Base-by-base conservation (phyloP, 1,140 invertebrate genomes). In the Eupristina koningsbergeri region DNA sequence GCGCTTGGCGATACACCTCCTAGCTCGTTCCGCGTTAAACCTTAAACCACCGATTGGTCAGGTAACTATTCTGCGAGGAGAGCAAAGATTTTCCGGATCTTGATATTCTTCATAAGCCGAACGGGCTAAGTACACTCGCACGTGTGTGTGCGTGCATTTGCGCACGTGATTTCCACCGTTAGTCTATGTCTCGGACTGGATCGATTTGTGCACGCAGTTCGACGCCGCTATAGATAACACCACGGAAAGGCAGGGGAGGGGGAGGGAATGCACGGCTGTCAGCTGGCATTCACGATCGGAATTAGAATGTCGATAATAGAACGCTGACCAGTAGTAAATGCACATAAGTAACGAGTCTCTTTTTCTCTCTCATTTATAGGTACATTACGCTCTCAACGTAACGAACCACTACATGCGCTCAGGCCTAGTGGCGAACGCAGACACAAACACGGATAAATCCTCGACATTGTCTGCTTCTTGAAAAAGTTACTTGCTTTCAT, bases 221-320 rank as follows among this genome's bases (percentile, higher is more conserved):
- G 36, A 67, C 67, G 5, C 36, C 9, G 67, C 67, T 71, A 71
- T 41, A 71, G 67, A 71, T 71, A 71, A 41, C 67, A 36, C 31
- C 64, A 19, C 36, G 34, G 36, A 67, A 36, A 36, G 26, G 26
- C 36, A 19, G 29, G n/a, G 41, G 64, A 13, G 78, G 67, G 22
- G 29, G n/a, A 29, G 64, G 26, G 78, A 83, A 84, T 84, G 73
- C 36, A 64, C 17, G 79, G 61, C 81, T 74, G 26, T 76, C 80
- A 74, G 80, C 63, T 83, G 86, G 71, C 80, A n/a, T n/a, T n/a
- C n/a, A 84, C 86, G 81, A 85, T 88, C 61, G 87, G 87, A 87
- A 87, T 88, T 87, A 87, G 85, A 88, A 87, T 86, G 85, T 84
- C 86, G 86, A 88, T 84, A 86, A 85, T 85, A 76, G 86, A 85